Base-by-base conservation (phyloP, 2,888 invertebrate species). In the Molorchus minor region DNA sequence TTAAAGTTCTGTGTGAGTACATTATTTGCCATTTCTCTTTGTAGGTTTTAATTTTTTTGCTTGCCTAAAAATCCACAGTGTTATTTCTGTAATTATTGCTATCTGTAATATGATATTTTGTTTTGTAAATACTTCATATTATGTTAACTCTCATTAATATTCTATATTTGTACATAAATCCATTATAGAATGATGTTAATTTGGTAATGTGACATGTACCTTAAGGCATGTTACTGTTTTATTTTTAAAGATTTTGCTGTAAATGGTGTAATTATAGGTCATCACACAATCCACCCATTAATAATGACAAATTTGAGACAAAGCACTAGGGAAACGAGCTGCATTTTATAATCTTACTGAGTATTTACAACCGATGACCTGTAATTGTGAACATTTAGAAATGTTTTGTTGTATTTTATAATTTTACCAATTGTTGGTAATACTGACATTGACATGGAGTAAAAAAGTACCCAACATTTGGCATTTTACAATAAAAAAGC, bases 401-500 rank as follows among this genome's bases (percentile, higher is more conserved):
- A 30, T 41, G 40, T 52, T 41, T 7, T 41, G 17, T 36, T 47
- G 21, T 43, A 43, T 36, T 30, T 36, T 41, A 45, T 45, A 25
- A 30, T 41, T 36, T 57, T 60, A 57, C 54, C 57, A 46, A 43
- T 20, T 16, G 7, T 41, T 60, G 60, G 57, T 55, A 56, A 33
- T 16, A 33, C 20, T 30, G 35, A 54, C 46, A 38, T 25, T 17
- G 44, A 43, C 49, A 49, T 46, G 44, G 41, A 61, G 61, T 60
- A 65, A 62, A n/a, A 45, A 65, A 56, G 61, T 65, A 65, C 62
- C 62, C 62, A 62, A 56, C 51, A 58, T 59, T n/a, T 58, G 59
- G 65, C 56, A 60, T 68, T 68, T 66, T 67, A 62, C 68, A 68
- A 64, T 64, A 62, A 64, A 64, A 55, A 55, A 56, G 65, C 62